Conservation (phyloP, 2,888 invertebrate genomes). For the Caenorhabditis macrosperma region DNA sequence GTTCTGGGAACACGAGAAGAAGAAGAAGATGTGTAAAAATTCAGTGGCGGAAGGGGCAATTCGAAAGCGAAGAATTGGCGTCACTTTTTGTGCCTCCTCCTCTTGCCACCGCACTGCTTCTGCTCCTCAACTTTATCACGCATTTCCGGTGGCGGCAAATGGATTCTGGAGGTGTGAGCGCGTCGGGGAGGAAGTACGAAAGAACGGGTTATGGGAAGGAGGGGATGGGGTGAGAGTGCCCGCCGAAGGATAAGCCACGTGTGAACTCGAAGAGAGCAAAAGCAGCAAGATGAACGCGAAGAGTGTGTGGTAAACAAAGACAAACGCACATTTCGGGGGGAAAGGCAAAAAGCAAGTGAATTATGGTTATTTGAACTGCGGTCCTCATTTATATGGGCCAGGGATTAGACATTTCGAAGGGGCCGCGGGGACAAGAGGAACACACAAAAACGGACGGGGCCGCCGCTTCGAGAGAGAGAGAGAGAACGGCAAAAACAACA, state of each 20-base stretch:
- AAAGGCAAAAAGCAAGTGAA: slow-evolving; percentile 44
- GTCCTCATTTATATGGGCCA: slow-evolving; percentile 48
- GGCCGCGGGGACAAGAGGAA: too few relatives aligned
- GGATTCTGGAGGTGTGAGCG: slow-evolving; percentile 25
- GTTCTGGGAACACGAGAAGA: neutral
- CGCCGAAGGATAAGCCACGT: slow-evolving; percentile 41
- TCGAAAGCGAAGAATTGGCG: slow-evolving; percentile 16
- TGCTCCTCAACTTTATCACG: slow-evolving; percentile 22
- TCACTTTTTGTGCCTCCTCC: slow-evolving; percentile 4
- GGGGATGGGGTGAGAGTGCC: neutral
- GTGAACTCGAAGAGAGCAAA: slow-evolving; percentile 83
- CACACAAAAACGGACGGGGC: too few relatives aligned
- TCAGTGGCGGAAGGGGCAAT: neutral
- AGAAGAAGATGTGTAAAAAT: neutral
- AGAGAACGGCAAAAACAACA: slow-evolving; percentile 10
- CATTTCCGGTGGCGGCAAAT: slow-evolving; percentile 36
- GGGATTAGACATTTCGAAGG: slow-evolving; percentile 36
- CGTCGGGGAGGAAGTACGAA: slow-evolving; percentile 17
- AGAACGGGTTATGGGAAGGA: slow-evolving; percentile 20
- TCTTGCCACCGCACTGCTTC: neutral
- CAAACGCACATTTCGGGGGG: slow-evolving; percentile 29
- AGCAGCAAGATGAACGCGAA: slow-evolving; percentile 4
- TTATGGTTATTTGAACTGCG: slow-evolving; percentile 43
- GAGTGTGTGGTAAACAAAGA: slow-evolving; percentile 28
- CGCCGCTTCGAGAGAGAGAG: neutral